Evolutionary conservation across 2,113 vertebrate genomes (phyloP), one percentile per base, ranked within the genome.

Genomic region (Geococcyx californianus): DNA sequence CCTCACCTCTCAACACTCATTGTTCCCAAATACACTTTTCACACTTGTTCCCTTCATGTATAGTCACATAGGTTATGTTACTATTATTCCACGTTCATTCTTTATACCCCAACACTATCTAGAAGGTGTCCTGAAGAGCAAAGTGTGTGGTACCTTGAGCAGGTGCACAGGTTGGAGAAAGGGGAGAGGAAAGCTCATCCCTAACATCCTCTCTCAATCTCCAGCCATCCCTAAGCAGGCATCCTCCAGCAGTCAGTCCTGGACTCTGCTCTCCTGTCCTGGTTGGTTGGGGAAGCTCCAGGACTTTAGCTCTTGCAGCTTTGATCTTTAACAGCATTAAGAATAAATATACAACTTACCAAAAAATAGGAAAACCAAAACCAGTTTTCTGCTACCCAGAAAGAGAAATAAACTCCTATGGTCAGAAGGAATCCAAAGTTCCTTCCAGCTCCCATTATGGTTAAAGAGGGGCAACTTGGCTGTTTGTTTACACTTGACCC

Each of bases 81-180:
- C 6, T 3, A 8, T 13, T 10, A 33, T 5, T 54, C 54, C 25
- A 7, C 3, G 29, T 54, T 29, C 29, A n/a, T 10, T 15, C 6
- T 17, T n/a, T 14, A 9, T 1, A 24, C 13, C 18, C 89, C 31
- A 67, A 5, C 29, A 3, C 49, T 3, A 1, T 3, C 67, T 15
- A 13, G n/a, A 6, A 55, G 55, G 26, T 6, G 31, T 26, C 64
- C 64, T 7, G 29, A 10, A 7, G 66, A 24, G 28, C 5, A 4
- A 6, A 2, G 6, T 1, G 16, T 4, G 60, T n/a, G 7, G 47
- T 5, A 21, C 28, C 55, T 2, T 0, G 26, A 62, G 47, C 29
- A 25, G 56, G 18, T 2, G 5, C 7, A 4, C 1, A 4, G 42
- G 47, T 3, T 24, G 44, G 49, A 36, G 62, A 28, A 16, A 20